These are phyloP conservation scores for Mirza zaza DNA, from an alignment of 2,113 vertebrate species.

Conservation along the genomic window DNA sequence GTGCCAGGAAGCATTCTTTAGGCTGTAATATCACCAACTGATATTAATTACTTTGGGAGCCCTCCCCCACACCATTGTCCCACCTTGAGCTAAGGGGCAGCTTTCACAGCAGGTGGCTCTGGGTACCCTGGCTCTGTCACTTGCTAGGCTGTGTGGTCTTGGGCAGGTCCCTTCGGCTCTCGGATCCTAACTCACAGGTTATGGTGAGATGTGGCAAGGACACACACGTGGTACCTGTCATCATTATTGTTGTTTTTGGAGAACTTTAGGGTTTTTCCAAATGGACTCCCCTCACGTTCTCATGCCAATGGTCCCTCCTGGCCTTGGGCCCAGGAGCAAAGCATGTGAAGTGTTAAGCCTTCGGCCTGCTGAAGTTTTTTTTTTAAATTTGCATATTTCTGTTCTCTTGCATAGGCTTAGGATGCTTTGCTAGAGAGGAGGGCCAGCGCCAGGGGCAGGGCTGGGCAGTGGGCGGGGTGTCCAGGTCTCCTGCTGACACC, in stretches of 20 bases:
- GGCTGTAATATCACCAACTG: not conserved
- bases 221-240: accelerated
- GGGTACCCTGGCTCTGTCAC: not conserved
- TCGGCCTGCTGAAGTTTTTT: not conserved
- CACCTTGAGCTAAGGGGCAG: not conserved
- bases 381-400: not conserved
- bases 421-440: not conserved
- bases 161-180: not conserved
- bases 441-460: accelerated
- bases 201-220: accelerated
- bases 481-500: not conserved
- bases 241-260: not conserved
- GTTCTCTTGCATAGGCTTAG: not conserved
- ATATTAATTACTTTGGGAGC: not conserved
- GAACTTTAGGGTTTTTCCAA: not conserved
- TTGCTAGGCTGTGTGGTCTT: not conserved
- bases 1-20: not conserved
- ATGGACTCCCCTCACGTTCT: not conserved
- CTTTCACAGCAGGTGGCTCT: not conserved
- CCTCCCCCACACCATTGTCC: accelerated
- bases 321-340: not conserved
- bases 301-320: not conserved
- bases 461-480: not conserved
- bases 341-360: not conserved
- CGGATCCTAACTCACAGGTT: not conserved